phyloP scores from a whole-genome alignment of 2,797 vertebrate species.

The Atherinosoma microstoma region DNA sequence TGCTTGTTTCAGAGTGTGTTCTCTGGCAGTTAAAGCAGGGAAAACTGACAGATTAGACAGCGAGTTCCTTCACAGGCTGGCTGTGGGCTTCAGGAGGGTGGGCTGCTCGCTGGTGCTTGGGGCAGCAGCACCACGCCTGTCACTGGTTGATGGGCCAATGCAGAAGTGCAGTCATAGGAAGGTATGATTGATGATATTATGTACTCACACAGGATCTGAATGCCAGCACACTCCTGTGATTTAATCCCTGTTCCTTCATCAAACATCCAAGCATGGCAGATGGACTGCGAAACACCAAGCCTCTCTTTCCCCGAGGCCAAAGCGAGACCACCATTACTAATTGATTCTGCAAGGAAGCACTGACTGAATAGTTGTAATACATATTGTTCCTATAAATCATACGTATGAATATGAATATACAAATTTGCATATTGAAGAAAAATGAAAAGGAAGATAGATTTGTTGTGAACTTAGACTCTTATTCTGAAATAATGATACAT shows the following conservation, averaged over 20 bases:
- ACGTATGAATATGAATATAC: neutral
- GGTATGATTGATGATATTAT: constrained; percentile 84
- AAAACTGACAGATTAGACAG: constrained; percentile 80
- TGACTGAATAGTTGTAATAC: constrained; percentile 18
- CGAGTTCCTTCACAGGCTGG: constrained; percentile 67
- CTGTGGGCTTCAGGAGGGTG: constrained; percentile 67
- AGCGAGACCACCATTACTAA: constrained; percentile 36
- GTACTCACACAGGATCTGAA: constrained; percentile 76
- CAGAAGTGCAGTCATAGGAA: constrained; percentile 65
- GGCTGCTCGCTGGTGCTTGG: constrained; percentile 71
- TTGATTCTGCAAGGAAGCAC: constrained; percentile 38
- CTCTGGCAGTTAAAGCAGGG: constrained; percentile 69
- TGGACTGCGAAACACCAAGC: constrained; percentile 45
- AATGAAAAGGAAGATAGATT: constrained; percentile 15
- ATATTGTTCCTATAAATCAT: constrained; percentile 3
- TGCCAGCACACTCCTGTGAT: constrained; percentile 76
- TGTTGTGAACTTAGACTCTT: constrained; percentile 12
- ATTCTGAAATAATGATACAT: neutral
- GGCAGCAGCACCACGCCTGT: constrained; percentile 75
- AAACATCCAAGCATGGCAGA: constrained; percentile 66
- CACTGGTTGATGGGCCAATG: constrained; percentile 73
- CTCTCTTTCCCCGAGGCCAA: constrained; percentile 38
- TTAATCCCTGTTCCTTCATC: constrained; percentile 77
- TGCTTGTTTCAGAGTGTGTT: constrained; percentile 71
- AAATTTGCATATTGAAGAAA: neutral